Evolutionary conservation across 2,888 invertebrate species (phyloP).

Genomic region (Fabriciana adippe): DNA sequence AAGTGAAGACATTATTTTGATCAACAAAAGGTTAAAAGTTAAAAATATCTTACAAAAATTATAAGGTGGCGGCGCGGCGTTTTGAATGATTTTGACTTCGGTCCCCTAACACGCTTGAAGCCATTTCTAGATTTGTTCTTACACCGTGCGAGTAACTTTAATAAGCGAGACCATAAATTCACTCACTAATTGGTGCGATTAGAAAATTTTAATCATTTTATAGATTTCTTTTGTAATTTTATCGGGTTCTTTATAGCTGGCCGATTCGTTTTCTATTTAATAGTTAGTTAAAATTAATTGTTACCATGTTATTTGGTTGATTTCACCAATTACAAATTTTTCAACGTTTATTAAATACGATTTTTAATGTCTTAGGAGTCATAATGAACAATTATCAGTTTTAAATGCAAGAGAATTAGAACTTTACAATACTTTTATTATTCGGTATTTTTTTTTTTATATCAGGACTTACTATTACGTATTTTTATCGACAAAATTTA

Average conservation of each 20-base stretch:
- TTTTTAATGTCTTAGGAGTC: conserved; percentile 41
- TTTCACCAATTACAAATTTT: conserved; percentile 69
- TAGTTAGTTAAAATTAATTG: conserved; percentile 75
- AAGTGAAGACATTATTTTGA: too few species aligned
- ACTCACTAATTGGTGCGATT: conserved; percentile 74
- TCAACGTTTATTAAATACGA: conserved; percentile 47
- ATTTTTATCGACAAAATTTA: conserved; percentile 5
- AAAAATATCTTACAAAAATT: background rate
- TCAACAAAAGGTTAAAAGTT: background rate
- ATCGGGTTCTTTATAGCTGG: conserved; percentile 70
- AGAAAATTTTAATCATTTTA: conserved; percentile 78
- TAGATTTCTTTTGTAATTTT: conserved; percentile 80
- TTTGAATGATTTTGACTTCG: background rate
- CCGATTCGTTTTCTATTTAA: conserved; percentile 72
- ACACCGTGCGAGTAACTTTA: conserved; percentile 42
- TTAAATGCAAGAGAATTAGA: conserved; percentile 30
- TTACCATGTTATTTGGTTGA: conserved; percentile 70
- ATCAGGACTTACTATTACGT: conserved; percentile 9
- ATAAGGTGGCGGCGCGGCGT: background rate
- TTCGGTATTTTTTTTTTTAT: conserved; percentile 6
- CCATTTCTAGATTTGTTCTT: conserved; percentile 29
- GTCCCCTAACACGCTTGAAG: conserved; percentile 24
- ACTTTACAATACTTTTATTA: conserved; percentile 20
- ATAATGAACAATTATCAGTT: conserved; percentile 39
- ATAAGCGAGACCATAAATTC: conserved; percentile 73